Percentiles rank a stretch among this genome's conserved stretches.
Conservation (phyloP, 2,797 vertebrate species). For the Oreonectes daqikongensis region DNA sequence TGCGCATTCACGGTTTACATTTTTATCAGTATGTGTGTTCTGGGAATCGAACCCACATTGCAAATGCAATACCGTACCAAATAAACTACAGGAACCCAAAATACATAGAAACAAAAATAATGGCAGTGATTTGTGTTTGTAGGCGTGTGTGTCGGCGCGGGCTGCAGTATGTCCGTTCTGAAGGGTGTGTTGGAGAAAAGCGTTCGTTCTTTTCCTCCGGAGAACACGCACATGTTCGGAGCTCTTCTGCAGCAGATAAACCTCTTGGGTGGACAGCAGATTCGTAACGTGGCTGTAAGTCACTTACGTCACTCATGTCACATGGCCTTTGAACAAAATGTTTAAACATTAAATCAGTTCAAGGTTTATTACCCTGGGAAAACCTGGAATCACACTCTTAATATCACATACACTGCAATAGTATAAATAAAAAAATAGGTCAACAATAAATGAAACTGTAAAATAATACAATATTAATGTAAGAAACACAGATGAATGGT, state of each 20-base stretch:
- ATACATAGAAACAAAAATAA: too few relatives aligned
- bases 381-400: too few relatives aligned
- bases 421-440: neutral
- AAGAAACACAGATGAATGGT: too few relatives aligned
- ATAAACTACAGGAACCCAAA: too few relatives aligned
- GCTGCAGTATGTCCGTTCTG: conserved; percentile 80
- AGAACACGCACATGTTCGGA: conserved; percentile 78
- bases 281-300: conserved; percentile 86
- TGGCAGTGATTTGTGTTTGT: neutral
- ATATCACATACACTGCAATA: neutral
- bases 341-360: neutral
- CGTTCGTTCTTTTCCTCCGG: conserved; percentile 67
- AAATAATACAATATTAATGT: too few relatives aligned
- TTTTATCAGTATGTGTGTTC: too few relatives aligned
- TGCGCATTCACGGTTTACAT: too few relatives aligned
- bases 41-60: too few relatives aligned
- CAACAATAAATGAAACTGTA: neutral
- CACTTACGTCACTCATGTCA: conserved; percentile 1
- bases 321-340: neutral
- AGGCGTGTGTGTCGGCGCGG: conserved; percentile 85
- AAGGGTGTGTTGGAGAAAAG: conserved; percentile 73
- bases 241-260: conserved; percentile 81
- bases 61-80: too few relatives aligned
- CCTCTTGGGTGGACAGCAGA: conserved; percentile 83
- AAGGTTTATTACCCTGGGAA: too few relatives aligned